Conservation (phyloP, 2,113 vertebrate species). For the Urocitellus parryii region DNA sequence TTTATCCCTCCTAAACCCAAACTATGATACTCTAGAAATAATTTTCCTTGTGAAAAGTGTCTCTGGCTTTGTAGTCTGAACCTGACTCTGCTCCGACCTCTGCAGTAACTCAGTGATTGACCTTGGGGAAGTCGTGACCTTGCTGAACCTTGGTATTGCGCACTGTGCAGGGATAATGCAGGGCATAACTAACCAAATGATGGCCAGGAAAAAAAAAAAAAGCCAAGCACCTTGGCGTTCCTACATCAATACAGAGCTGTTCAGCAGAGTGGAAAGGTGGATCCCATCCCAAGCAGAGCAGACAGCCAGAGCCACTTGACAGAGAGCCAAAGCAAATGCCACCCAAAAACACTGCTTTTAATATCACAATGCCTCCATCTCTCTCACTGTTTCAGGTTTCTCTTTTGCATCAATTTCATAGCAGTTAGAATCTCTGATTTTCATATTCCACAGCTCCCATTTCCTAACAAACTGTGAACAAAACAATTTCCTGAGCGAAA, state of each 20-base stretch:
- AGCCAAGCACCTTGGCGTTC: not conserved
- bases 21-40: not conserved
- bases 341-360: constrained; percentile 19
- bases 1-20: not conserved
- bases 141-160: not conserved
- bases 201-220: not conserved
- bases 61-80: not conserved
- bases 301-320: not conserved
- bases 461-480: constrained; percentile 53
- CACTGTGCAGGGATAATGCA: not conserved
- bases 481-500: constrained; percentile 40
- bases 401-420: constrained; percentile 19
- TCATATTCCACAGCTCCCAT: constrained; percentile 30
- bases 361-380: not conserved
- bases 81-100: not conserved
- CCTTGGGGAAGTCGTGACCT: not conserved
- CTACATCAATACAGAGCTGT: not conserved
- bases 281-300: constrained; percentile 1
- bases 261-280: constrained; percentile 48
- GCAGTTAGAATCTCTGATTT: not conserved
- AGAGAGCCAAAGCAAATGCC: constrained; percentile 38
- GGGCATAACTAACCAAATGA: constrained; percentile 15
- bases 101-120: constrained; percentile 12
- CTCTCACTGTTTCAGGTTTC: not conserved
- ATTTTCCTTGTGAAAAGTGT: not conserved